Percentiles rank a stretch among this genome's conserved stretches.
Evolutionary conservation across 35 echinoderm and acorn worm species (phyloP).

Genomic region (Eucidaris tribuloides): DNA sequence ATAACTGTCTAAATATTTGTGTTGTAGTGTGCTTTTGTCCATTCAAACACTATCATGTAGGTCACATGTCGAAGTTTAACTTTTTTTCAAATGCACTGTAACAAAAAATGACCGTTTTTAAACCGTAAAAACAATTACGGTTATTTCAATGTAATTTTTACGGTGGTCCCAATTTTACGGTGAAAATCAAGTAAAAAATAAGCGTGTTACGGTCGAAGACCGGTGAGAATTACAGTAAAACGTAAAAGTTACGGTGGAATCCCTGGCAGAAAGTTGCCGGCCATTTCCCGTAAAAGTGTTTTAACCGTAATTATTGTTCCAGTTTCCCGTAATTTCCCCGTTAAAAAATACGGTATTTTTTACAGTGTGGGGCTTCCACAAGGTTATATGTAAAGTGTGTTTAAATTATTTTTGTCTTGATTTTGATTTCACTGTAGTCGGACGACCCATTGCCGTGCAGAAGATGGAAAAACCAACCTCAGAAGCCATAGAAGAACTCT

Average conservation of each 20-base stretch:
- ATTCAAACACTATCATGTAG: no score
- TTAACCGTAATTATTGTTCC: not conserved
- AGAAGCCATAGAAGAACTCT: constrained; percentile 62
- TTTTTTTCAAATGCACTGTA: no score
- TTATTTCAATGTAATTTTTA: no score
- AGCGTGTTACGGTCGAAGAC: not conserved
- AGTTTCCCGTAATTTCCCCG: no score
- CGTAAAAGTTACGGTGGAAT: no score
- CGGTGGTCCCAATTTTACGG: no score
- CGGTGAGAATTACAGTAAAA: no score
- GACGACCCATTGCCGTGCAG: constrained; percentile 64
- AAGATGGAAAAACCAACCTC: constrained; percentile 53
- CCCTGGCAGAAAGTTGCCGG: not conserved
- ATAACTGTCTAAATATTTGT: no score
- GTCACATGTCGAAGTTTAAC: no score
- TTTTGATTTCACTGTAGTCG: constrained; percentile 44
- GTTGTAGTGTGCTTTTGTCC: not conserved
- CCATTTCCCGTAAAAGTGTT: no score
- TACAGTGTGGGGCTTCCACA: not conserved
- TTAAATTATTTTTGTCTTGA: not conserved
- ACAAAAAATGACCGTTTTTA: not conserved
- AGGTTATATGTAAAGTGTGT: not conserved
- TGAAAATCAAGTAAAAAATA: not conserved
- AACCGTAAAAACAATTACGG: no score
- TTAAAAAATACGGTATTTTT: no score